Evolutionary conservation across 2,797 vertebrate species (phyloP).

Genomic region (Chelon labrosus): DNA sequence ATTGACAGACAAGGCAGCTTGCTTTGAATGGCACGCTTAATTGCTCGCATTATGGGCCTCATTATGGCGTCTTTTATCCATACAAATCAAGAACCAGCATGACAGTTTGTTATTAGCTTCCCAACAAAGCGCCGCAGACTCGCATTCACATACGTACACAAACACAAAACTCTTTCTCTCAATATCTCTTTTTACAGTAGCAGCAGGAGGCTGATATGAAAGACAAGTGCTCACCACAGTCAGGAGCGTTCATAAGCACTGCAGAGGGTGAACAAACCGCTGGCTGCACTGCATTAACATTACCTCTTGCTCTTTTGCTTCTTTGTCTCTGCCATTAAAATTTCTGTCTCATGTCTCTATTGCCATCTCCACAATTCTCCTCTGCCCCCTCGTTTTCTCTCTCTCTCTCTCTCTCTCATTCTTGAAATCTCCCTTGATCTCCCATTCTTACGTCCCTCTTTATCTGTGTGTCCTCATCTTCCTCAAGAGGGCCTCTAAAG

Average conservation of each 20-base stretch:
- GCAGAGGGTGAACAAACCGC: constrained; percentile 70
- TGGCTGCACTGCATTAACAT: constrained; percentile 66
- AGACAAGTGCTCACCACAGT: constrained; percentile 64
- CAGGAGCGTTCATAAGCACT: constrained; percentile 67
- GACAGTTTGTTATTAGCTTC: constrained; percentile 72
- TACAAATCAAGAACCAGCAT: constrained; percentile 73
- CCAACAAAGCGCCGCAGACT: constrained; percentile 51
- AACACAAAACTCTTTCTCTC: constrained; percentile 51
- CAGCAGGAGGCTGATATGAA: constrained; percentile 75
- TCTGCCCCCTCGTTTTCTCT: constrained; percentile 16
- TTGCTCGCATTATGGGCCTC: constrained; percentile 64
- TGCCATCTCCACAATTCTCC: constrained; percentile 22
- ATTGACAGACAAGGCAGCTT: constrained; percentile 63
- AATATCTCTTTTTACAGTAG: constrained; percentile 59
- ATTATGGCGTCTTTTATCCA: constrained; percentile 68
- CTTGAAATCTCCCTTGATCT: constrained; percentile 61
- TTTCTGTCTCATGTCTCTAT: constrained; percentile 56
- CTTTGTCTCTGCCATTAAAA: constrained; percentile 68
- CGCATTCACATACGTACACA: constrained; percentile 40
- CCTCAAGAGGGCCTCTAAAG: constrained; percentile 73
- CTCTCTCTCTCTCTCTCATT: constrained; percentile 40
- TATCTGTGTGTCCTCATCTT: constrained; percentile 63
- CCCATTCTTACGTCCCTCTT: constrained; percentile 48
- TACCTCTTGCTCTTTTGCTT: constrained; percentile 53
- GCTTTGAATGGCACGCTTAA: constrained; percentile 59